Conservation (phyloP, 1,140 invertebrate species). For the Zaprionus capensis region DNA sequence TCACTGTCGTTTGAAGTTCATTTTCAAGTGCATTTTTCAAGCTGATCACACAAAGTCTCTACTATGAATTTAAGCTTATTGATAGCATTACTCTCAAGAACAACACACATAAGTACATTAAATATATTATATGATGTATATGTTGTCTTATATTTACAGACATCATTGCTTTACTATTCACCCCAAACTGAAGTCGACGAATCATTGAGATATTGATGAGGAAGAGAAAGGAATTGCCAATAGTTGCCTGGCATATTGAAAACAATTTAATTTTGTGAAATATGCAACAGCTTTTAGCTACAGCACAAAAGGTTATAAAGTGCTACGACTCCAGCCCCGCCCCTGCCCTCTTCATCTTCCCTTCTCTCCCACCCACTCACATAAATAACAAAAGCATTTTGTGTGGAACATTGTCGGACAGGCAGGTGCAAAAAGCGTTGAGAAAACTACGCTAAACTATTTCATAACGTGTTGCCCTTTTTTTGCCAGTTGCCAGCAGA, state of each 20-base stretch:
- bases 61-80: neutral
- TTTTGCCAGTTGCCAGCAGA: neutral
- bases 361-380: neutral
- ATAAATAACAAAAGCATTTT: conserved; percentile 63
- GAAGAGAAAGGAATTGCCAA: neutral
- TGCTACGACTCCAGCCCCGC: neutral
- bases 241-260: conserved; percentile 1
- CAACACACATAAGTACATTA: too few relatives aligned
- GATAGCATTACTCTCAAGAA: neutral
- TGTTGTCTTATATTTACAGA: too few relatives aligned
- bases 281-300: conserved; percentile 50
- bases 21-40: neutral
- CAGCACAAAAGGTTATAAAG: conserved; percentile 33
- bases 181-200: neutral
- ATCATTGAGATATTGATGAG: conserved; percentile 8
- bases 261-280: conserved; percentile 62
- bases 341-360: neutral
- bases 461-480: conserved; percentile 11
- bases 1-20: neutral
- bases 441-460: conserved; percentile 43
- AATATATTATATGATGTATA: too few relatives aligned
- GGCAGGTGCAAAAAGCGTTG: conserved; percentile 36
- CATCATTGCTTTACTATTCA: neutral
- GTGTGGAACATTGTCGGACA: conserved; percentile 42
- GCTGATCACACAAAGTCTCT: neutral